phyloP scores from a whole-genome alignment of 2,888 invertebrate genomes.

The Pristionchus fissidentatus region DNA sequence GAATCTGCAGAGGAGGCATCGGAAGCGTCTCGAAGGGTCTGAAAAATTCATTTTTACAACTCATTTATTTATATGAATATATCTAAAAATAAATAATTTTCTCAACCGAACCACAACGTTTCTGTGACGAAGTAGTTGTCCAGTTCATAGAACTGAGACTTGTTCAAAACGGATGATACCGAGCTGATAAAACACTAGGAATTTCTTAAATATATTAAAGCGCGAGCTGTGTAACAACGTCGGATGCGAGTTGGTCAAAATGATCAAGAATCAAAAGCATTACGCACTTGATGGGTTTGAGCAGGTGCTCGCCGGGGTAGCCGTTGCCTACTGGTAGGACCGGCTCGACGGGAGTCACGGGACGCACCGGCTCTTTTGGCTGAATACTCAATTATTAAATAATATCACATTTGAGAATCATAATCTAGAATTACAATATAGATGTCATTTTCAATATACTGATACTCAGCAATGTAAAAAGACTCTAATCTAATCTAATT shows the following conservation, averaged over 20 bases:
- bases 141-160: too few species aligned
- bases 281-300: constrained; percentile 41
- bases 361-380: constrained; percentile 71
- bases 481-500: too few species aligned
- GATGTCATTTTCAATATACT: neutral
- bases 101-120: too few species aligned
- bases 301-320: constrained; percentile 12
- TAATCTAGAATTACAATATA: neutral
- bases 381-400: too few species aligned
- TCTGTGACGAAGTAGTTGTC: too few species aligned
- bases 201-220: too few species aligned
- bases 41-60: neutral
- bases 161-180: too few species aligned
- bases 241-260: neutral
- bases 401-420: neutral
- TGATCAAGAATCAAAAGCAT: neutral
- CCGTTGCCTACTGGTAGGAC: constrained; percentile 59
- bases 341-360: constrained; percentile 69
- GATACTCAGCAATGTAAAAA: too few species aligned
- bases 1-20: constrained; percentile 31
- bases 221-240: neutral
- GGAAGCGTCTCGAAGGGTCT: constrained; percentile 45
- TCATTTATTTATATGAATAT: neutral
- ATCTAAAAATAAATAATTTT: neutral
- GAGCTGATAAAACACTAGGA: too few species aligned